phyloP scores from a whole-genome alignment of 2,113 vertebrate genomes.

The Corapipo altera region DNA sequence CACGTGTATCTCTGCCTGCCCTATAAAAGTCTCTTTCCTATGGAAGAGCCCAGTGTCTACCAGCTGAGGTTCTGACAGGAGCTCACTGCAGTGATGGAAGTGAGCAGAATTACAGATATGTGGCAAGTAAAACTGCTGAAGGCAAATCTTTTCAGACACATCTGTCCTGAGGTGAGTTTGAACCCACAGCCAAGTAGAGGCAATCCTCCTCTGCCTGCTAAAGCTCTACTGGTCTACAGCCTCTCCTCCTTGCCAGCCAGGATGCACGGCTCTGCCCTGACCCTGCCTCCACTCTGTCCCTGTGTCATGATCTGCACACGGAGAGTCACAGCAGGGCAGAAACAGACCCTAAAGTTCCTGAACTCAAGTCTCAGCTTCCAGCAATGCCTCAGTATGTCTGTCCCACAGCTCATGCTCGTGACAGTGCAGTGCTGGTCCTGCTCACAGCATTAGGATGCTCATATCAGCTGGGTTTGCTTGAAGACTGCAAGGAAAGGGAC shows the following conservation, averaged over 20 bases:
- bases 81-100: not conserved
- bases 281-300: not conserved
- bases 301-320: not conserved
- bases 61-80: not conserved
- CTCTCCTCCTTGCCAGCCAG: not conserved
- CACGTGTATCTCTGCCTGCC: rapidly evolving
- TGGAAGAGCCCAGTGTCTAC: not conserved
- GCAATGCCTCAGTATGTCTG: not conserved
- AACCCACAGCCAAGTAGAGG: not conserved
- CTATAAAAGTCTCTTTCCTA: not conserved
- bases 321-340: not conserved
- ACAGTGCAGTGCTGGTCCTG: not conserved
- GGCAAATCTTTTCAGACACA: not conserved
- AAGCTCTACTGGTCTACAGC: not conserved
- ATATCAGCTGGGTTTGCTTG: not conserved
- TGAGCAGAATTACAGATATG: not conserved
- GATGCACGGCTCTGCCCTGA: rapidly evolving
- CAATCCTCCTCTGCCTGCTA: not conserved
- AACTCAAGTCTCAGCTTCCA: not conserved
- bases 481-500: not conserved
- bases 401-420: not conserved
- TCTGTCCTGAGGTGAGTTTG: not conserved
- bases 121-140: not conserved
- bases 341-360: not conserved
- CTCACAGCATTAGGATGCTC: not conserved